phyloP scores from a whole-genome alignment of 2,113 vertebrate species.

The Coturnix japonica region DNA sequence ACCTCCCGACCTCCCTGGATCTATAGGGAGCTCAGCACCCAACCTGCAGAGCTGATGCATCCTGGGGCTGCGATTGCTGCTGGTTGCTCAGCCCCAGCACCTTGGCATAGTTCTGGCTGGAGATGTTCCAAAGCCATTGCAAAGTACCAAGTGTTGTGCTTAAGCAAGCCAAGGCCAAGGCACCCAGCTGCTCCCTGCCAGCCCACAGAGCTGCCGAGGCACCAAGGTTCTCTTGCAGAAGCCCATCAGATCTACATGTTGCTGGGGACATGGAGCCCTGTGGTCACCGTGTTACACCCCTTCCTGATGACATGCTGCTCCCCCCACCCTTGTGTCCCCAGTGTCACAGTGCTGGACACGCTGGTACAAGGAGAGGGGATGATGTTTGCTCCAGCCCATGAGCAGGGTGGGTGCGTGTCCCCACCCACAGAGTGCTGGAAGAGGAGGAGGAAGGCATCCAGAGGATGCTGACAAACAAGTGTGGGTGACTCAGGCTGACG shows the following conservation, averaged over 20 bases:
- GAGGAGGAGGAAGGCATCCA: not conserved
- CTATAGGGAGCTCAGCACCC: not conserved
- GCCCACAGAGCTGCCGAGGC: not conserved
- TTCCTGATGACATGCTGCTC: not conserved
- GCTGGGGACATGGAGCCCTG: not conserved
- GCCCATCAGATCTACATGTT: not conserved
- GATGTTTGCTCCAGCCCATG: not conserved
- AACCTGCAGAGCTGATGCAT: not conserved
- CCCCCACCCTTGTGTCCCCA: not conserved
- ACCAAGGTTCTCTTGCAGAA: not conserved
- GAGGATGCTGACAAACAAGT: slow-evolving; percentile 24
- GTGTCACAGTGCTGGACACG: not conserved
- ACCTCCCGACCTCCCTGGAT: not conserved
- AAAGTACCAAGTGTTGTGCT: not conserved
- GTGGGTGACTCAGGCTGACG: not conserved
- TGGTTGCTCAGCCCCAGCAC: not conserved
- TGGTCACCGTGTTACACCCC: not conserved
- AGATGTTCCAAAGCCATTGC: not conserved
- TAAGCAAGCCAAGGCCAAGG: not conserved
- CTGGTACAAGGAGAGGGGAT: not conserved
- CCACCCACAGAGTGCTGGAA: not conserved
- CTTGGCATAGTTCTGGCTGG: not conserved
- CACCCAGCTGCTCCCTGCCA: not conserved
- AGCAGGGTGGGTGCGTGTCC: not conserved
- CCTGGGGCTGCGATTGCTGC: not conserved